Evolutionary conservation across 37 sponge, comb jelly and placozoan genomes (phyloP), one percentile per base, ranked within the genome.

Genomic region (Cliona cf. orientalis): DNA sequence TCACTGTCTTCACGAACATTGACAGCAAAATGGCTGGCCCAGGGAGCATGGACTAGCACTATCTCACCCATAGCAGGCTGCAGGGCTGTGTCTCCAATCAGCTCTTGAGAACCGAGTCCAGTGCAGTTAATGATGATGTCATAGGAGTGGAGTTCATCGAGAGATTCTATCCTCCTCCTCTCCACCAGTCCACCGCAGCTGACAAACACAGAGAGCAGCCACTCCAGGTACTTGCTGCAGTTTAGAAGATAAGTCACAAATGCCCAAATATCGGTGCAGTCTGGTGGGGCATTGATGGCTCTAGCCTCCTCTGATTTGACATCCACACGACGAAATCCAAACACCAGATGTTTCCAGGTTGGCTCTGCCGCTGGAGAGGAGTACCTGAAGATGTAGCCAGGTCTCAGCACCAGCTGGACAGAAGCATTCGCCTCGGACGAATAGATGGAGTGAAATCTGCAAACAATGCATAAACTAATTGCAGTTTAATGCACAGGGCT

Each of bases 111-210:
- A 4, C 85, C 91, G 14, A 94, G 58, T 58, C 95, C 95, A 25
- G 92, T 88, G 77, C 95, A 95, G 75, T 95, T 95, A 46, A 95
- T 56, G 33, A 91, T 83, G 1, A 95, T 25, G 43, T 84, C 83
- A 55, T 88, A 85, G 14, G 55, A 57, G 3, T 23, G 32, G 11
- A 90, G 68, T 32, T 87, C 71, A 21, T 83, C 55, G 0, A 94
- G 42, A 19, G 33, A 42, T 3, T 35, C 29, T 1, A 94, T 33
- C 65, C 74, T 71, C 66, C 38, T 79, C 70, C 80, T 65, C 23
- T 66, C 63, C 29, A 92, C n/a, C 0, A 25, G 37, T 25, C 66
- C 89, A 23, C 93, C 93, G 0, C 61, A 60, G 0, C 36, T 17
- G 22, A 56, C 38, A 49, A 87, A 66, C 45, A 58, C 49, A 14